Conservation (phyloP, 2,888 invertebrate species). For the Miltochrista miniata region DNA sequence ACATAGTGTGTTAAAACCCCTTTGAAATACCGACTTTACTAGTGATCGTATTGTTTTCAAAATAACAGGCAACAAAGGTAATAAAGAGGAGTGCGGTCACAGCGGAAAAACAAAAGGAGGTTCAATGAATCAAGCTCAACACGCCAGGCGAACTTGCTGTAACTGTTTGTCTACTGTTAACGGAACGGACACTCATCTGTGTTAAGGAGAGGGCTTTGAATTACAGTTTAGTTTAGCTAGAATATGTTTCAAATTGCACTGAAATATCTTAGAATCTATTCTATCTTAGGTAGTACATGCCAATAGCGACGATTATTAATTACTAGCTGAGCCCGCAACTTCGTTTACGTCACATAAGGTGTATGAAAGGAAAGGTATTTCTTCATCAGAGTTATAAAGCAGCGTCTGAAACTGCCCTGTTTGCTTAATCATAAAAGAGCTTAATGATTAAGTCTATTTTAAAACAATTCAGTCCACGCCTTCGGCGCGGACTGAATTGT, state of each 20-base stretch:
- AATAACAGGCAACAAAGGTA: constrained; percentile 28
- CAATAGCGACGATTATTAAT: no score
- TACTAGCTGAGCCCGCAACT: no score
- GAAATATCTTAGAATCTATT: no score
- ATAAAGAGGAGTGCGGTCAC: constrained; percentile 20
- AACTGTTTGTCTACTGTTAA: constrained; percentile 41
- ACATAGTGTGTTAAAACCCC: neutral
- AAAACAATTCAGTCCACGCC: no score
- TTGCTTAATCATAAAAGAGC: no score
- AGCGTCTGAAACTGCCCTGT: no score
- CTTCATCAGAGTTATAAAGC: no score
- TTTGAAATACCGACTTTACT: neutral
- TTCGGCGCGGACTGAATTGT: no score
- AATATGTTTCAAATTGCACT: neutral
- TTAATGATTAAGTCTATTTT: no score
- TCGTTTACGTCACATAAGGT: no score
- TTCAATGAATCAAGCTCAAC: constrained; percentile 45
- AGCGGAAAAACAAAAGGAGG: constrained; percentile 20
- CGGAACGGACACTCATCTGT: constrained; percentile 8
- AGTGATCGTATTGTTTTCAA: constrained; percentile 1
- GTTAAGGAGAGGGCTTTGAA: neutral
- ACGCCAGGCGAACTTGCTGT: constrained; percentile 39
- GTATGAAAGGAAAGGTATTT: no score
- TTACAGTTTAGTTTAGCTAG: neutral
- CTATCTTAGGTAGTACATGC: no score